Conservation (phyloP, 1,140 invertebrate genomes). For the Chrysomallon squamiferum region DNA sequence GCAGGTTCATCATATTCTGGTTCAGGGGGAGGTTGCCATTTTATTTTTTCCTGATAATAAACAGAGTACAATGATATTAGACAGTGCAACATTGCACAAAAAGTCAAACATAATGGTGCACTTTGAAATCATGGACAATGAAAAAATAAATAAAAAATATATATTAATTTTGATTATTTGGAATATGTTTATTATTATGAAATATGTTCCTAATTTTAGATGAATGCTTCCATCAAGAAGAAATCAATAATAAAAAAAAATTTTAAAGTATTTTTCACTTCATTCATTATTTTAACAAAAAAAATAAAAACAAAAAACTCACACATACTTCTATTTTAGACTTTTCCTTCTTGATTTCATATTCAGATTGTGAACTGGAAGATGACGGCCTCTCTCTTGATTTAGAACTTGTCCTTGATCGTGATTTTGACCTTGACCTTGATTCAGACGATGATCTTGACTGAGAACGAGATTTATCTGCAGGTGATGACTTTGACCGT, state of each 20-base stretch:
- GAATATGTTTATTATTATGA: no score
- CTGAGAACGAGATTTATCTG: conserved; percentile 15
- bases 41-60: conserved; percentile 32
- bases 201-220: no score
- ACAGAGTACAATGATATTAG: no score
- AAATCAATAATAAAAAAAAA: no score
- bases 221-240: no score
- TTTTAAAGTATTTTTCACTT: no score
- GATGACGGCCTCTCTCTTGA: neutral
- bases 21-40: conserved; percentile 49
- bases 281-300: no score
- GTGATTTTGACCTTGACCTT: conserved; percentile 15
- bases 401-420: conserved; percentile 8
- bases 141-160: no score
- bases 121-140: no score
- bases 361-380: conserved; percentile 8
- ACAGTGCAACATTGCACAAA: no score
- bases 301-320: neutral
- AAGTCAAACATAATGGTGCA: no score
- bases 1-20: conserved; percentile 35
- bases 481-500: conserved; percentile 22
- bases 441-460: conserved; percentile 20
- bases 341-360: conserved; percentile 24
- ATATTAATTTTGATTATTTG: no score
- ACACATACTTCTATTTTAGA: conserved; percentile 33